Base-by-base conservation (phyloP, 2,888 invertebrate species). In the Drosophila nigricruria region DNA sequence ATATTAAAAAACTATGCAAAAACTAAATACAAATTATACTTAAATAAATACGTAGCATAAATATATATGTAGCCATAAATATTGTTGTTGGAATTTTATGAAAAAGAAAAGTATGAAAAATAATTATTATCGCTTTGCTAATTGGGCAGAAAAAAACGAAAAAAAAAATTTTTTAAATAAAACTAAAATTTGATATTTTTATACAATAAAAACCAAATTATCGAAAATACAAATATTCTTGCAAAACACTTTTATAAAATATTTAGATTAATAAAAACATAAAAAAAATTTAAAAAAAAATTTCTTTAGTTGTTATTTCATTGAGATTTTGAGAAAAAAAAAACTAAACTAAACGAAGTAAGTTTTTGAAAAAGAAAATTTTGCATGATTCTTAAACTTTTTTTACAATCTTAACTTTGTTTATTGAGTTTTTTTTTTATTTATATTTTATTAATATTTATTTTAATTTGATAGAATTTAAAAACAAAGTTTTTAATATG, bases 131-230 rank as follows among this genome's bases (percentile, higher is more conserved):
- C 76, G 88, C 83, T 82, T 85, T 77, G 86, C 73, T 84, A 86
- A 67, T 54, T 45, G 52, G 52, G 58, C 57, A 78, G 67, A 58
- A 68, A 60, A 60, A 64, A 34, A 64, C 32, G 23, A 54, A 36
- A 23, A 43, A n/a, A 38, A 8, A 23, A 34, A 3, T n/a, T 30
- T 30, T 1, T 18, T 47, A 73, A 45, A 25, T 8, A 10, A n/a
- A 47, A 23, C n/a, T n/a, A 5, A 47, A 71, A 81, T 89, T 88
- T 88, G 77, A 86, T 88, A 86, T 86, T 89, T 88, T 89, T 89
- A 89, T 89, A 86, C 71, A 74, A 53, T n/a, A 18, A 49, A 63
- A 62, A 56, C 49, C 4, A 67, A 49, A 73, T 67, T 67, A 70
- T 53, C 27, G 36, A 59, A 69, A 62, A 69, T 34, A 63, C 57